Evolutionary conservation across 1,140 invertebrate species (phyloP), one percentile per base, ranked within the genome.

Genomic region (Heliothis subflexa): DNA sequence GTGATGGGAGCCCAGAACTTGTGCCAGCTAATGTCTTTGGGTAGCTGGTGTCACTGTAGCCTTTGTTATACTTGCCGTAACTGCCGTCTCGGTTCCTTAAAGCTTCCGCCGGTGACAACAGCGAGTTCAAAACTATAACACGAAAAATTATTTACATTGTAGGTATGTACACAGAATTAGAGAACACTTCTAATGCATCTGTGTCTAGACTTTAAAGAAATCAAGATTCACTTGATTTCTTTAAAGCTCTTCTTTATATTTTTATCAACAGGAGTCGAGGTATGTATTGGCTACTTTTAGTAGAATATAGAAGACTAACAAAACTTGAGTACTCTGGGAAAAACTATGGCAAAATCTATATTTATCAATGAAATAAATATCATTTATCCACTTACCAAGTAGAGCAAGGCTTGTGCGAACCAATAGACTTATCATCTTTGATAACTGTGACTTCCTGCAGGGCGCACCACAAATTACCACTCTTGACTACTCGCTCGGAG

Each of bases 91-190:
- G 79, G 55, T 64, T 83, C 40, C 86, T 40, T 2, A 87, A 85
- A 0, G 84, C 91, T 3, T 81, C 82, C 64, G 87, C 90, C 9
- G 83, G 84, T 16, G 75, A 72, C 68, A 87, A 14, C 16, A 85
- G 47, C 59, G 85, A 62, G 74, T 88, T 89, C 12, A 92, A 76
- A 18, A 89, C 93, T 93, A 82, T 40, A 79, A 81, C 3, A 28
- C 16, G 47, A 28, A 7, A 50, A 50, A 57, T 57, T 55, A 55
- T 55, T 57, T 2, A 25, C 13, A 25, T 25, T 21, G 11, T 28
- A 54, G 16, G n/a, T n/a, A 50, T 50, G n/a, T n/a, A 40, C 33
- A 9, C 33, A 40, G 33, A 40, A 9, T 40, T 40, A 7, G 7
- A 40, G 9, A 40, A 0, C 4, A 40, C 9, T 9, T 40, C 9